phyloP scores from a whole-genome alignment of 37 sponge, comb jelly and placozoan species.

The Theonella swinhoei region DNA sequence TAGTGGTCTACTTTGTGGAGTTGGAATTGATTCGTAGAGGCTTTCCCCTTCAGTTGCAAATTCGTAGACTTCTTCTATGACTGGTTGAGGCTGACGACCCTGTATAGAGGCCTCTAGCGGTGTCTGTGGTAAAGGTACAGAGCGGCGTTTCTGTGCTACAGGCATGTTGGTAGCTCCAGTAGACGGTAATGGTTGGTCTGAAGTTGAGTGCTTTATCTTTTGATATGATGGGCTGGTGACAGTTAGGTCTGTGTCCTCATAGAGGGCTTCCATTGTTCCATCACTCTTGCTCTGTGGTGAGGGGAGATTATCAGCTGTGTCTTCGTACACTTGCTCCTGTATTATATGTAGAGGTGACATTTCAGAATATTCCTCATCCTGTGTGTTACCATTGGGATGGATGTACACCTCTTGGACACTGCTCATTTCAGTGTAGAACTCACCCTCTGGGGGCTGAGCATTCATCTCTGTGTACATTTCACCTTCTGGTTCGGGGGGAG shows the following conservation, averaged over 20 bases:
- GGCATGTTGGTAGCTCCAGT: constrained; percentile 17
- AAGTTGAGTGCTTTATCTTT: background rate
- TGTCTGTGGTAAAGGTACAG: constrained; percentile 15
- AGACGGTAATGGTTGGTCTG: too few species aligned
- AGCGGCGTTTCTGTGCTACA: constrained; percentile 7
- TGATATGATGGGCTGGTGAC: background rate
- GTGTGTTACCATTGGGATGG: background rate
- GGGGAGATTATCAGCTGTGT: background rate
- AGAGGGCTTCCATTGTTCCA: background rate
- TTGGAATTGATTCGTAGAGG: constrained; percentile 38
- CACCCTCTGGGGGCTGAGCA: background rate
- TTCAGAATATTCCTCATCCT: constrained; percentile 16
- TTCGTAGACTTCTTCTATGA: constrained; percentile 11
- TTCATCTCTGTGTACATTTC: constrained; percentile 50
- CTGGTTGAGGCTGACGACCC: background rate
- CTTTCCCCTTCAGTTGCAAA: constrained; percentile 30
- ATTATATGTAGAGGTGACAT: background rate
- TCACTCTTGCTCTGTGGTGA: background rate
- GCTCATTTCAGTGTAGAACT: constrained; percentile 37
- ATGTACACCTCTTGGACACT: constrained; percentile 24
- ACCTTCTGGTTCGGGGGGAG: background rate
- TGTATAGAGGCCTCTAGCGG: constrained; percentile 29
- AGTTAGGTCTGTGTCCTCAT: constrained; percentile 1
- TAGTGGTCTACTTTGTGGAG: background rate
- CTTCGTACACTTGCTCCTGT: constrained; percentile 39